Evolutionary conservation across 2,113 vertebrate species (phyloP).

Genomic region (Cyprinus carpio): DNA sequence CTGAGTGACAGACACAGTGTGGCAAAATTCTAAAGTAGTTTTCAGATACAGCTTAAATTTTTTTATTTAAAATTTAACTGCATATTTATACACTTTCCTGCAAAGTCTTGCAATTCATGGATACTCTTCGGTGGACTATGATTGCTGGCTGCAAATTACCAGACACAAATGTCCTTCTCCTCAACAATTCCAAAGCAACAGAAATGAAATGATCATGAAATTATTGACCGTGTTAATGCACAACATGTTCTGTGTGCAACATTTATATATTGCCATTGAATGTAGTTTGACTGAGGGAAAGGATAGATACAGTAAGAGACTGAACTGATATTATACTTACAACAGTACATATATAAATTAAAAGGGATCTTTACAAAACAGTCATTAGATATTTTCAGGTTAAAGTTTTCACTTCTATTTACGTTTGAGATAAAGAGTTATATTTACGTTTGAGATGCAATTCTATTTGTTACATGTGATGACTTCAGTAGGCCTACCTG

Average conservation of each 20-base stretch:
- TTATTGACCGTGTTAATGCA: neutral
- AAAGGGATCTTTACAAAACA: neutral
- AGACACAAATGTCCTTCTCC: neutral
- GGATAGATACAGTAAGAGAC: neutral
- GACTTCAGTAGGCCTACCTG: slow-evolving; percentile 18
- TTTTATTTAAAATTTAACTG: neutral
- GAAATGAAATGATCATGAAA: neutral
- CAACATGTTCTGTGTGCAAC: neutral
- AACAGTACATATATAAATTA: neutral
- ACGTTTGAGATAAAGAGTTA: neutral
- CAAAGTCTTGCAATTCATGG: neutral
- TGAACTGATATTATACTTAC: neutral
- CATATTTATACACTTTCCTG: neutral
- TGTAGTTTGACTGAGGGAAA: neutral
- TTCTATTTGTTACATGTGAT: neutral
- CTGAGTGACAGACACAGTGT: slow-evolving; percentile 43
- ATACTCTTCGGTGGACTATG: neutral
- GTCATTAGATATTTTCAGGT: neutral
- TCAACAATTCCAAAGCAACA: neutral
- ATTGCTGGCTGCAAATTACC: neutral
- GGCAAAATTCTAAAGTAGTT: neutral
- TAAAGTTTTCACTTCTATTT: neutral
- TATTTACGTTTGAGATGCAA: neutral
- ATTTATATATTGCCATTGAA: neutral
- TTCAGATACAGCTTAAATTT: neutral